These are phyloP conservation scores for Eulemur coronatus DNA, from an alignment of 2,797 vertebrate species.

Conservation along the genomic window DNA sequence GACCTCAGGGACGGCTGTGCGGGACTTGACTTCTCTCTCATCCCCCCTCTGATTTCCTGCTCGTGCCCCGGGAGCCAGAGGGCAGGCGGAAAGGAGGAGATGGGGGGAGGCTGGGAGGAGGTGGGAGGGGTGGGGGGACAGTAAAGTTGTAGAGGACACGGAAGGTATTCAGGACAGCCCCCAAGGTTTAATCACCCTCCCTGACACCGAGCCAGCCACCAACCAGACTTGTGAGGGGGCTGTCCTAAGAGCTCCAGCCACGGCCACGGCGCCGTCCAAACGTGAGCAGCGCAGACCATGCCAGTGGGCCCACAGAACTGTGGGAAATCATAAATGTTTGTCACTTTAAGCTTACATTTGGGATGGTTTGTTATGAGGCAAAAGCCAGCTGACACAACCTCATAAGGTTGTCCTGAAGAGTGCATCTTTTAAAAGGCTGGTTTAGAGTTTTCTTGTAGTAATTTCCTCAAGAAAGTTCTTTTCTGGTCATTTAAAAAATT, in stretches of 20 bases:
- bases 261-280: rapidly evolving
- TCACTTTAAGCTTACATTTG: neutral
- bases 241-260: neutral
- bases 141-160: neutral
- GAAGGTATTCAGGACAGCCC: neutral
- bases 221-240: neutral
- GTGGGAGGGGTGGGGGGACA: neutral
- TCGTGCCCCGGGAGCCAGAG: neutral
- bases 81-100: no score
- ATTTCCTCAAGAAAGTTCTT: neutral
- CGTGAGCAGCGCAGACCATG: neutral
- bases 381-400: neutral
- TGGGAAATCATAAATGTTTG: neutral
- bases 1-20: neutral
- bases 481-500: neutral
- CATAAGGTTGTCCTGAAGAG: neutral
- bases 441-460: neutral
- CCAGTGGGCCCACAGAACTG: no score
- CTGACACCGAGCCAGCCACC: neutral
- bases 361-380: neutral
- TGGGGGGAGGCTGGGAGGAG: neutral
- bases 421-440: neutral
- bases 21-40: neutral
- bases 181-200: neutral
- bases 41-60: neutral